A percentile compares a stretch with the other conserved stretches of the same genome.
These are phyloP conservation scores for Rapana venosa DNA, from an alignment of 2,888 invertebrate species.

Conservation along the genomic window DNA sequence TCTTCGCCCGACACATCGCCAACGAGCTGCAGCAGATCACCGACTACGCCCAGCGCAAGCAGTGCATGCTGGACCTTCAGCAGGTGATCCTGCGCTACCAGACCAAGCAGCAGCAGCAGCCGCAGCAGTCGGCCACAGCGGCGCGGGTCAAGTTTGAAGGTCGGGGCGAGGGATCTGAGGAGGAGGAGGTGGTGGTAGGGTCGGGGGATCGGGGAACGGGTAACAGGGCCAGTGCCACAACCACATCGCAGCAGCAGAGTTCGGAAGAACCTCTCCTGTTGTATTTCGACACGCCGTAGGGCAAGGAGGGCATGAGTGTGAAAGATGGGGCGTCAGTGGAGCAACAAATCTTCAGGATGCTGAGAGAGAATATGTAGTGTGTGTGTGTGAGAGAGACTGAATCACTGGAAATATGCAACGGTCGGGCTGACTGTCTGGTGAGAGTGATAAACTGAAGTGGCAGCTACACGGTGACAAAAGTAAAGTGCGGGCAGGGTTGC, in stretches of 20 bases:
- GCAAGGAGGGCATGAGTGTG: background rate
- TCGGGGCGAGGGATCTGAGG: background rate
- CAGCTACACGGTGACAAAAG: no score
- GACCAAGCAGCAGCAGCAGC: background rate
- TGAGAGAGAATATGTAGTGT: no score
- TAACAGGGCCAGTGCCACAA: background rate
- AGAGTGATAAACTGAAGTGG: no score
- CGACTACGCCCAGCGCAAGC: constrained; percentile 36
- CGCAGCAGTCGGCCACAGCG: background rate
- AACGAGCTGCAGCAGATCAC: constrained; percentile 39
- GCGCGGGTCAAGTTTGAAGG: background rate
- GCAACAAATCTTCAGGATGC: no score
- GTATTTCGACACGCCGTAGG: constrained; percentile 8
- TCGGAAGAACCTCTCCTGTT: background rate
- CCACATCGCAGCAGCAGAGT: background rate
- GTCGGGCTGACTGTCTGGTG: no score
- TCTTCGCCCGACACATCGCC: constrained; percentile 36
- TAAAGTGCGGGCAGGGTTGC: no score
- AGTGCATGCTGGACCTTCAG: constrained; percentile 43
- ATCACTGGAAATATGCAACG: no score
- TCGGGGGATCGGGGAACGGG: background rate
- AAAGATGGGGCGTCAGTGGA: background rate
- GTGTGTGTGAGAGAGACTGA: no score
- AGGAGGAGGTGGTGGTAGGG: background rate
- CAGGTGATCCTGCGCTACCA: constrained; percentile 26